These are phyloP conservation scores for Trichogramma evanescens DNA, from an alignment of 2,888 invertebrate genomes.

Conservation along the genomic window DNA sequence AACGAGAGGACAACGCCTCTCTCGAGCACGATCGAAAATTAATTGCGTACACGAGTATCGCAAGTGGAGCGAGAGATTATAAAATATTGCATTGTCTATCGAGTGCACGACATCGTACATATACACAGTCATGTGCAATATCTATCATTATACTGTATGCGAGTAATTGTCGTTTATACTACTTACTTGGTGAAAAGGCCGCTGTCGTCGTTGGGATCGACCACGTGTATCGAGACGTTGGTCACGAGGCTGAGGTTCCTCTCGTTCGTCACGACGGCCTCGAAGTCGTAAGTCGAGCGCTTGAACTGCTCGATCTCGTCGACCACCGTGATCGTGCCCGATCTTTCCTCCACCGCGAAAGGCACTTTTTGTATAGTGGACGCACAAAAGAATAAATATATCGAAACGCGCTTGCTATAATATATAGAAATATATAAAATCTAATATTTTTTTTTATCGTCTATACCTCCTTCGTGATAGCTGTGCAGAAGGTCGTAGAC, in stretches of 20 bases:
- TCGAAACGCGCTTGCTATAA: not conserved
- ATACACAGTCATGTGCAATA: too few species aligned
- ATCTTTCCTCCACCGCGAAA: slow-evolving; percentile 81
- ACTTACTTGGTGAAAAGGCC: slow-evolving; percentile 61
- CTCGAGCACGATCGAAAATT: too few species aligned
- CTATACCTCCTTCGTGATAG: slow-evolving; percentile 72
- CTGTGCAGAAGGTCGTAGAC: slow-evolving; percentile 76
- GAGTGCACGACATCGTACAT: too few species aligned
- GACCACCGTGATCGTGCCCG: slow-evolving; percentile 81
- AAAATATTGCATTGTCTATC: too few species aligned
- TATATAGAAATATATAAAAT: not conserved
- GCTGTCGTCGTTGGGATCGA: slow-evolving; percentile 67
- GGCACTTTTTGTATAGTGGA: slow-evolving; percentile 56
- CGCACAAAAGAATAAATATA: not conserved
- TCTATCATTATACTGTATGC: too few species aligned
- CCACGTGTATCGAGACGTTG: slow-evolving; percentile 77
- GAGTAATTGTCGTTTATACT: slow-evolving; percentile 19
- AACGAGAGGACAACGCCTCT: too few species aligned
- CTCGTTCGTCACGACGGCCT: slow-evolving; percentile 67
- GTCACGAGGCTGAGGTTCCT: slow-evolving; percentile 66
- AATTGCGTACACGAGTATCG: too few species aligned
- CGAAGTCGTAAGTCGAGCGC: slow-evolving; percentile 67
- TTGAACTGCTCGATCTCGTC: slow-evolving; percentile 65
- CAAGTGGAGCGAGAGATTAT: too few species aligned
- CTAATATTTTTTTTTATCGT: not conserved